Evolutionary conservation across 2,888 invertebrate genomes (phyloP).

Genomic region (Aphodius sticticus): DNA sequence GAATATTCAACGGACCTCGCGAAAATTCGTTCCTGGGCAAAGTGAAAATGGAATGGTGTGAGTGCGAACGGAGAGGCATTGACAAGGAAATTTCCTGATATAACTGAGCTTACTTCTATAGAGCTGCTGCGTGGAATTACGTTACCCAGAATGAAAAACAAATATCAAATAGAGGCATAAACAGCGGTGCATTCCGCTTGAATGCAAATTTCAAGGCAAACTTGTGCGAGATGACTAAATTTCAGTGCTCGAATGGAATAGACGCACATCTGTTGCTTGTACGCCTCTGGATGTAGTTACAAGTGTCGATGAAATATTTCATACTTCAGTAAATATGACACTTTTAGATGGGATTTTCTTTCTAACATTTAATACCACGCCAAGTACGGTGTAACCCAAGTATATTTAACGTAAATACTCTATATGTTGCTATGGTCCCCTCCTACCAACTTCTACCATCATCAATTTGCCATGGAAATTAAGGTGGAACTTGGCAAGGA

Average conservation of each 20-base stretch:
- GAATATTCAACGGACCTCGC: constrained; percentile 18
- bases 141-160: neutral
- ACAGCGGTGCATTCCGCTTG: neutral
- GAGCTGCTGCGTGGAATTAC: neutral
- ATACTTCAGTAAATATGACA: too few relatives aligned
- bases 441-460: too few relatives aligned
- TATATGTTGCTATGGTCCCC: too few relatives aligned
- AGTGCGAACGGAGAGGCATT: neutral
- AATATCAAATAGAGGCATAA: neutral
- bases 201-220: neutral
- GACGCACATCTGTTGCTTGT: neutral
- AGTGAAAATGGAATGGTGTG: neutral
- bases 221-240: neutral
- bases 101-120: neutral
- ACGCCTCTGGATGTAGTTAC: too few relatives aligned
- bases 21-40: neutral
- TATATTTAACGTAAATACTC: too few relatives aligned
- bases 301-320: too few relatives aligned
- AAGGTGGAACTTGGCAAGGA: too few relatives aligned
- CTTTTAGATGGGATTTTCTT: too few relatives aligned
- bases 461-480: too few relatives aligned
- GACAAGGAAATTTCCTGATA: neutral
- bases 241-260: neutral
- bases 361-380: too few relatives aligned
- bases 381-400: too few relatives aligned